Evolutionary conservation across 2,888 invertebrate species (phyloP).

Genomic region (Hipparchia semele): DNA sequence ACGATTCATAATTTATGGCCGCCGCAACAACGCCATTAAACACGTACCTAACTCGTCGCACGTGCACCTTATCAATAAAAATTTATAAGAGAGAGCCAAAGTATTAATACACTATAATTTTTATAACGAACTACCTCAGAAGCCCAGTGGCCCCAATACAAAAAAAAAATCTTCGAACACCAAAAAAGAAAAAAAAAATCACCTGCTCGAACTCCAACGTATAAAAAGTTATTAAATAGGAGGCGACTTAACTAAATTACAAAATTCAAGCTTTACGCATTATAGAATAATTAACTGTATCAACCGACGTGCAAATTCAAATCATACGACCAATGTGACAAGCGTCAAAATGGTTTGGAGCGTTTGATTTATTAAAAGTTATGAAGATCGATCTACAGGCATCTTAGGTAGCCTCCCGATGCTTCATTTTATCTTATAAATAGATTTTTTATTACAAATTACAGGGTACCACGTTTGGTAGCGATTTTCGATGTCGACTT

Average conservation of each 20-base stretch:
- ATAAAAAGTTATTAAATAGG: conserved; percentile 80
- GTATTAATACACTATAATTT: conserved; percentile 80
- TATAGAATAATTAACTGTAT: conserved; percentile 72
- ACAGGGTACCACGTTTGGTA: conserved; percentile 81
- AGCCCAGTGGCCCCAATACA: conserved; percentile 63
- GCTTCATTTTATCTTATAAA: conserved; percentile 82
- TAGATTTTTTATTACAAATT: conserved; percentile 83
- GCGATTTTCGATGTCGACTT: conserved; percentile 70
- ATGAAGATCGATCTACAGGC: conserved; percentile 74
- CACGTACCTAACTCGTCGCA: conserved; percentile 47
- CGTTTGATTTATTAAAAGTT: conserved; percentile 71
- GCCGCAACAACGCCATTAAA: conserved; percentile 34
- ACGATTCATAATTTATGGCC: conserved; percentile 20
- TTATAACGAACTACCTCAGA: conserved; percentile 79
- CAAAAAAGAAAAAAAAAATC: conserved; percentile 65
- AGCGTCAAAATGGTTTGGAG: conserved; percentile 73
- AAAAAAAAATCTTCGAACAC: conserved; percentile 29
- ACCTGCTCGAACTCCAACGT: conserved; percentile 65
- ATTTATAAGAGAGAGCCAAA: conserved; percentile 63
- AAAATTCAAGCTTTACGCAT: conserved; percentile 78
- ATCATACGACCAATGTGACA: conserved; percentile 70
- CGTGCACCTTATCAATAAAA: conserved; percentile 70
- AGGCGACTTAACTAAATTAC: conserved; percentile 82
- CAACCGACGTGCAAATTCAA: conserved; percentile 60
- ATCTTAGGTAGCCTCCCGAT: conserved; percentile 79